Conservation (phyloP, 2,797 vertebrate genomes). For the Sebastes matsubarae region DNA sequence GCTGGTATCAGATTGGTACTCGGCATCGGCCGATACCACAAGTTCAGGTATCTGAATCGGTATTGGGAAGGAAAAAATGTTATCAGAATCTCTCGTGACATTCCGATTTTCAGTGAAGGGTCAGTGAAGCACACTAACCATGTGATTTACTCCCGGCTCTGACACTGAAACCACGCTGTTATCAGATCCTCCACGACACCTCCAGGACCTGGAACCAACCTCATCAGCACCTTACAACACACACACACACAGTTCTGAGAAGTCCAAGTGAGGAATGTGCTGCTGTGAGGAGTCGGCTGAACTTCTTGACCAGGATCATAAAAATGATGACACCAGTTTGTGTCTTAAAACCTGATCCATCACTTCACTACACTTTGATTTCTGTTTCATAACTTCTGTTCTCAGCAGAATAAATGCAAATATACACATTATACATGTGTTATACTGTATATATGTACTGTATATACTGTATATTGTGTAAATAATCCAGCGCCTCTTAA, state of each 20-base stretch:
- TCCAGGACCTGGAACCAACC: slow-evolving; percentile 29
- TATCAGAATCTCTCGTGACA: too few species aligned
- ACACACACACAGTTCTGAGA: slow-evolving; percentile 35
- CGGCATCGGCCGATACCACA: too few species aligned
- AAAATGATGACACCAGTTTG: slow-evolving; percentile 2
- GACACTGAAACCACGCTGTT: slow-evolving; percentile 64
- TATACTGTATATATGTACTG: background rate
- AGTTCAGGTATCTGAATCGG: too few species aligned
- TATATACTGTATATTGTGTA: background rate
- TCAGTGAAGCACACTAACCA: background rate
- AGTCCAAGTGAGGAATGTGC: slow-evolving; percentile 40
- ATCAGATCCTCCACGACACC: slow-evolving; percentile 55
- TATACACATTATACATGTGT: background rate
- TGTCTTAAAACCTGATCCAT: slow-evolving; percentile 4
- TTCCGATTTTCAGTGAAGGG: too few species aligned
- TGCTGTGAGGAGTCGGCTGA: background rate
- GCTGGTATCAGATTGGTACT: too few species aligned
- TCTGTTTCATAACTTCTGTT: background rate
- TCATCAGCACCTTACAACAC: slow-evolving; percentile 33
- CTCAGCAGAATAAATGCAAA: background rate
- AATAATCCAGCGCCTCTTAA: too few species aligned
- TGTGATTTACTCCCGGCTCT: slow-evolving; percentile 62
- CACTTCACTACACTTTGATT: background rate
- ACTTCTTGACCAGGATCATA: slow-evolving; percentile 6
- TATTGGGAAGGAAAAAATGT: too few species aligned